These are phyloP conservation scores for Pandion haliaetus DNA, from an alignment of 2,113 vertebrate genomes.

Conservation along the genomic window DNA sequence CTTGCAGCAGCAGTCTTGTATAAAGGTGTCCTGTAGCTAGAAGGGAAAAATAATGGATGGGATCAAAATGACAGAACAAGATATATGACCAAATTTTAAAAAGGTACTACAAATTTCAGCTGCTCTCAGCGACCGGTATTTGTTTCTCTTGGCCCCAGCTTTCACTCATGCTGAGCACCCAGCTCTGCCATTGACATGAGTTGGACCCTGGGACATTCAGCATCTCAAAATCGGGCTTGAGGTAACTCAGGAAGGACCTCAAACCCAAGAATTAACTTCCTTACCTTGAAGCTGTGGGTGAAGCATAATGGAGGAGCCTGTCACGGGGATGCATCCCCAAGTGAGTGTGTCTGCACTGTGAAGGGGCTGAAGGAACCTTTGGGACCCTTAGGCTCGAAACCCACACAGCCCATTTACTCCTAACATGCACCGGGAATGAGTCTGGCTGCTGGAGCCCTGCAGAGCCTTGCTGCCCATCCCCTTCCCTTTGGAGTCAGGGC, in stretches of 20 bases:
- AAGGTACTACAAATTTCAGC: not conserved
- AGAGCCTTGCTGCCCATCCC: not conserved
- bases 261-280: not conserved
- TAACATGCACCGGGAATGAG: accelerated
- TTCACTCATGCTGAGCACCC: not conserved
- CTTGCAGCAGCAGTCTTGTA: not conserved
- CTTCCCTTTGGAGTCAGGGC: not conserved
- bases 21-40: not conserved
- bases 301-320: not conserved
- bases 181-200: accelerated
- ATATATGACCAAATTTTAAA: not conserved
- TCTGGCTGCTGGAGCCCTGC: not conserved
- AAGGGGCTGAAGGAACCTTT: not conserved
- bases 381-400: not conserved
- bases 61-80: not conserved
- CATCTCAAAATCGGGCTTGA: not conserved
- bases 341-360: accelerated
- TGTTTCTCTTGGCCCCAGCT: not conserved
- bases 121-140: not conserved
- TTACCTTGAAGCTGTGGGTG: not conserved
- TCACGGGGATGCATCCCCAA: accelerated
- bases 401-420: accelerated
- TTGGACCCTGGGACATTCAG: accelerated
- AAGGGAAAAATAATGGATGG: not conserved
- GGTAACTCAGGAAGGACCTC: not conserved